phyloP scores from a whole-genome alignment of 2,113 vertebrate species.

The Chiloscyllium plagiosum region DNA sequence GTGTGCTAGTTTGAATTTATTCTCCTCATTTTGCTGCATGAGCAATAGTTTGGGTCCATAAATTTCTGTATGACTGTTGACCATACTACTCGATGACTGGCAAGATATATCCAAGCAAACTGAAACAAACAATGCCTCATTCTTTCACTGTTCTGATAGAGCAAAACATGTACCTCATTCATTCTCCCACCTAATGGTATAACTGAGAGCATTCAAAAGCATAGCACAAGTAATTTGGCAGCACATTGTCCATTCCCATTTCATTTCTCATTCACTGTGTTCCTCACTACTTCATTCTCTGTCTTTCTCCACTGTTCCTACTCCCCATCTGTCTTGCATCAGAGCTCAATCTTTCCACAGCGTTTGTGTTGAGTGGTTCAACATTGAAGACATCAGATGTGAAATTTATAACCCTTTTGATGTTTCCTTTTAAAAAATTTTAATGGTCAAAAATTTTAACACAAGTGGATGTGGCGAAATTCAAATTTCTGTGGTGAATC shows the following conservation, averaged over 20 bases:
- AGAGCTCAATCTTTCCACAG: neutral
- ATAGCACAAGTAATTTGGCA: neutral
- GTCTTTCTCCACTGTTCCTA: neutral
- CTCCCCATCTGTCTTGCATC: neutral
- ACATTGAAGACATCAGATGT: neutral
- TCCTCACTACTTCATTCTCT: neutral
- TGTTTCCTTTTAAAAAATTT: neutral
- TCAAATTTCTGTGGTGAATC: neutral
- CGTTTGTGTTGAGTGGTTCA: neutral
- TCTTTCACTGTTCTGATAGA: neutral
- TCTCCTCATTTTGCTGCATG: neutral
- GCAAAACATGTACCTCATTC: neutral
- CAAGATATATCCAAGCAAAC: neutral
- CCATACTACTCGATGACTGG: neutral
- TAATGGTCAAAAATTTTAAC: neutral
- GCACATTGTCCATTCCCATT: neutral
- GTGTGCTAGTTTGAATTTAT: neutral
- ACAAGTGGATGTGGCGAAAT: neutral
- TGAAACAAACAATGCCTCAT: neutral
- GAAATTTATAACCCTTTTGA: neutral
- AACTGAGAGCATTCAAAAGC: constrained; percentile 4
- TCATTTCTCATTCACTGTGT: neutral
- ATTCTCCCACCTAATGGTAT: neutral
- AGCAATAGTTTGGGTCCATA: neutral
- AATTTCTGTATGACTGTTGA: neutral